phyloP scores from a whole-genome alignment of 64 coral and sea anemone genomes.

The Trachythela sp. region DNA sequence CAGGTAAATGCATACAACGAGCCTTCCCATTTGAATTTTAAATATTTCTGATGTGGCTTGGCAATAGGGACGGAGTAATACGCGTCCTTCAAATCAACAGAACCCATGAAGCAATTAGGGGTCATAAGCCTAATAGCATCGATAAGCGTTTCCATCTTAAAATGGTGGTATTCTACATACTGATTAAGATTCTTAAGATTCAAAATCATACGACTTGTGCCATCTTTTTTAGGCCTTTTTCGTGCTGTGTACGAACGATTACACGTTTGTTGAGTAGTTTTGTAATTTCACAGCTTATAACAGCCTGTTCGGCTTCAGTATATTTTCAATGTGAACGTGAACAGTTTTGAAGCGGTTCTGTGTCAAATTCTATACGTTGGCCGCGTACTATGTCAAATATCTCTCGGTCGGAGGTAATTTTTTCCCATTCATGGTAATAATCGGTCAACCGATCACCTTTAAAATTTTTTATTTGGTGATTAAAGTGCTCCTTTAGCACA shows the following conservation, averaged over 20 bases:
- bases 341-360: background rate
- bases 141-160: background rate
- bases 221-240: background rate
- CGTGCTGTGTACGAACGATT: background rate
- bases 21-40: no score
- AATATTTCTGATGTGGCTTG: no score
- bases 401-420: constrained; percentile 16
- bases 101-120: no score
- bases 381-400: no score
- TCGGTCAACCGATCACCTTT: background rate
- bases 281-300: background rate
- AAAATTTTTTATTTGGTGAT: background rate
- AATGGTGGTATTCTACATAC: background rate
- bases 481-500: background rate
- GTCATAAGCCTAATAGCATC: no score
- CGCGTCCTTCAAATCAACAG: no score
- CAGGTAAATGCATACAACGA: no score
- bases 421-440: constrained; percentile 1
- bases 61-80: no score
- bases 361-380: no score
- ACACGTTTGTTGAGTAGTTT: background rate
- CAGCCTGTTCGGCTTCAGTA: background rate
- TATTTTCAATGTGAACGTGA: background rate
- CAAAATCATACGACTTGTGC: background rate
- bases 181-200: background rate